A percentile compares a stretch with the other conserved stretches of the same genome.
Conservation (phyloP, 2,797 vertebrate species). For the Gephyroberyx darwinii region DNA sequence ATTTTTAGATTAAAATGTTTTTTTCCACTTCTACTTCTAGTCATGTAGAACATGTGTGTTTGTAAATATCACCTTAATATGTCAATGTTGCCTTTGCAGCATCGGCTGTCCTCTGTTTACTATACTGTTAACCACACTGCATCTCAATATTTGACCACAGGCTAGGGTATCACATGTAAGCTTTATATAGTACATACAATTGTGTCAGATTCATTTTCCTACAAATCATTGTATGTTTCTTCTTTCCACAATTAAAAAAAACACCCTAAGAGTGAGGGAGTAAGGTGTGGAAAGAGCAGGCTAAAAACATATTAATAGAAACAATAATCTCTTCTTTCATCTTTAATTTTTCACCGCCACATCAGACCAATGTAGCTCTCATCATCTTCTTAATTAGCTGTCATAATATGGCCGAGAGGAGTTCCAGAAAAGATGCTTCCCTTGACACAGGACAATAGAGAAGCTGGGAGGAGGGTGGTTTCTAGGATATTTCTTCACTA, state of each 20-base stretch:
- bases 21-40: slow-evolving; percentile 21
- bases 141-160: not conserved
- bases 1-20: slow-evolving; percentile 35
- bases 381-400: slow-evolving; percentile 82
- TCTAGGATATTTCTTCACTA: slow-evolving; percentile 70
- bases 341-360: slow-evolving; percentile 69
- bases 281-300: slow-evolving; percentile 49
- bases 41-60: not conserved
- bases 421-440: slow-evolving; percentile 76
- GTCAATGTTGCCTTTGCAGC: not conserved
- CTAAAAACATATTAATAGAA: slow-evolving; percentile 72
- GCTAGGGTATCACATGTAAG: no score
- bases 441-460: slow-evolving; percentile 64
- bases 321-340: slow-evolving; percentile 70
- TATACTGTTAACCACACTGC: not conserved
- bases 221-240: slow-evolving; percentile 21
- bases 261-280: slow-evolving; percentile 36
- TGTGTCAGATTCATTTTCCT: not conserved
- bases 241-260: slow-evolving; percentile 15
- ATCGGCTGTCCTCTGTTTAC: not conserved
- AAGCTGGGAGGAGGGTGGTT: slow-evolving; percentile 52
- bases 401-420: slow-evolving; percentile 79
- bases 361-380: slow-evolving; percentile 74
- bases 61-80: slow-evolving; percentile 19
- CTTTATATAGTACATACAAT: not conserved